These are phyloP conservation scores for Cryptocephalus primarius DNA, from an alignment of 2,888 invertebrate species.

Conservation along the genomic window DNA sequence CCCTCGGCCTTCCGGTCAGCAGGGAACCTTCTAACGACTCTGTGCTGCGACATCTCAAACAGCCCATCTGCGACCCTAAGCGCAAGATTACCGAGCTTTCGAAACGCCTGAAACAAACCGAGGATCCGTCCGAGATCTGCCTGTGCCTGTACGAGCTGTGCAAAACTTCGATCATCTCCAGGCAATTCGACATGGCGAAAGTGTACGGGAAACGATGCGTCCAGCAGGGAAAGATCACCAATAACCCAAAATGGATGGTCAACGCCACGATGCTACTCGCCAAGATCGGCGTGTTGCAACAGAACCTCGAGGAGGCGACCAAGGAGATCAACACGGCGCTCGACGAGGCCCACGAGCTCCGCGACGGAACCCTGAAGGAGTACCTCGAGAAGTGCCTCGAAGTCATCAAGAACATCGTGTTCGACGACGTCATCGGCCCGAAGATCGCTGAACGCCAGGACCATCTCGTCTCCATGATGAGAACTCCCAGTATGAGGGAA, in stretches of 20 bases:
- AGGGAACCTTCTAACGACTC: slow-evolving; percentile 32
- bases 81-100: not conserved
- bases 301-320: not conserved
- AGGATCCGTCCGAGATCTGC: not conserved
- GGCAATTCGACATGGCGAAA: not conserved
- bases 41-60: slow-evolving; percentile 27
- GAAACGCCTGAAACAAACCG: not conserved
- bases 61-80: slow-evolving; percentile 28
- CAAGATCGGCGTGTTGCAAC: not conserved
- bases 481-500: slow-evolving; percentile 31
- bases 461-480: slow-evolving; percentile 36
- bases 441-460: slow-evolving; percentile 36
- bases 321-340: not conserved
- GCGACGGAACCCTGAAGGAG: not conserved
- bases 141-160: not conserved
- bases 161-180: not conserved
- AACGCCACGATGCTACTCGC: not conserved
- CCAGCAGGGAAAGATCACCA: not conserved
- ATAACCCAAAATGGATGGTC: not conserved
- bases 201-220: not conserved
- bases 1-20: slow-evolving; percentile 27
- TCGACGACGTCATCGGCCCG: slow-evolving; percentile 29
- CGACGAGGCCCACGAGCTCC: not conserved
- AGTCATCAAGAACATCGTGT: slow-evolving; percentile 32
- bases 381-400: slow-evolving; percentile 19